Percentiles rank a stretch among this genome's conserved stretches.
These are phyloP conservation scores for Pangasius djambal DNA, from an alignment of 2,797 vertebrate genomes.

Conservation along the genomic window DNA sequence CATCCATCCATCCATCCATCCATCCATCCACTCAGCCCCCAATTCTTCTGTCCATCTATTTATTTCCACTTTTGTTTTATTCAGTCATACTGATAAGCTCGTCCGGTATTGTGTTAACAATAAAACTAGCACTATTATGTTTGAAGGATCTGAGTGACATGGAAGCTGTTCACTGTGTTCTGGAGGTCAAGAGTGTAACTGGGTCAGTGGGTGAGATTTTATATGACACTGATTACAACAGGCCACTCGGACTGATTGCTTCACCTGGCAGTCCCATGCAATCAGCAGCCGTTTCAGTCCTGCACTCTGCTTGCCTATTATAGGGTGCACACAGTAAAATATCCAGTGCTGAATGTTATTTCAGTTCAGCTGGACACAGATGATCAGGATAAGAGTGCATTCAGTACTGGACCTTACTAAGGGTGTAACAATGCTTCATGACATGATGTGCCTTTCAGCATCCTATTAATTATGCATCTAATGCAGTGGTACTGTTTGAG, in stretches of 20 bases:
- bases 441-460: background rate
- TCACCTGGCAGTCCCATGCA: background rate
- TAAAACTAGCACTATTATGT: background rate
- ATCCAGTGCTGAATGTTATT: no score
- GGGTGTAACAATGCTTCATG: background rate
- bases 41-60: background rate
- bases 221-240: background rate
- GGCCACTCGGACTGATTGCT: slow-evolving; percentile 1
- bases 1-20: background rate
- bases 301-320: background rate
- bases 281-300: background rate
- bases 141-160: background rate
- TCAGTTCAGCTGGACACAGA: background rate
- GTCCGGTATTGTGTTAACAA: background rate
- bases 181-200: background rate
- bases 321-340: background rate
- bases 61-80: background rate
- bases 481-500: background rate
- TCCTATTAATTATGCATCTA: background rate
- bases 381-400: background rate
- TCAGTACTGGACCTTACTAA: background rate
- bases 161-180: background rate
- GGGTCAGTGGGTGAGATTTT: slow-evolving; percentile 23
- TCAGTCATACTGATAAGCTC: background rate
- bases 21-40: background rate